These are phyloP conservation scores for Brachypteracias leptosomus DNA, from an alignment of 2,113 vertebrate genomes.

Conservation along the genomic window DNA sequence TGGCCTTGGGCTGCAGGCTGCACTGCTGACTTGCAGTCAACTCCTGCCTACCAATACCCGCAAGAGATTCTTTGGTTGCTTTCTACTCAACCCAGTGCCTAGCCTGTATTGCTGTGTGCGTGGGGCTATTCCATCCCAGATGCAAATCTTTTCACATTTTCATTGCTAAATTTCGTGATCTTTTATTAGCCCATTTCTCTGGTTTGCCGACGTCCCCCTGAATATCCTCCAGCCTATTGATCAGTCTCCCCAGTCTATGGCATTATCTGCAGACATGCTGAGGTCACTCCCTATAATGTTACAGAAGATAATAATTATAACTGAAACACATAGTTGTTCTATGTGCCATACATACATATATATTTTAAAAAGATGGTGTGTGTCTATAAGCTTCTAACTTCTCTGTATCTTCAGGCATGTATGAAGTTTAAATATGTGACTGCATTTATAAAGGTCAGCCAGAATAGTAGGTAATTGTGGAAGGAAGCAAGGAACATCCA, in stretches of 20 bases:
- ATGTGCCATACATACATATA: not conserved
- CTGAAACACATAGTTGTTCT: not conserved
- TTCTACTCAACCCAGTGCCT: not conserved
- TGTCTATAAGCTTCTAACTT: not conserved
- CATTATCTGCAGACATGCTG: not conserved
- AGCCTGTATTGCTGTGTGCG: not conserved
- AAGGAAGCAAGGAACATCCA: not conserved
- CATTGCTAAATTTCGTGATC: not conserved
- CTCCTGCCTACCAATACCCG: not conserved
- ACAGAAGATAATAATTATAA: not conserved
- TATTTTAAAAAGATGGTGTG: not conserved
- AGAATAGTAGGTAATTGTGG: not conserved
- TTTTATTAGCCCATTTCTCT: not conserved
- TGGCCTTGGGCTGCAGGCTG: not conserved
- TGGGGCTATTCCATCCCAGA: not conserved
- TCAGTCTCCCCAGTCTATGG: not conserved
- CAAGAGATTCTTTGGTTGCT: not conserved
- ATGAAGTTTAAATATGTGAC: not conserved
- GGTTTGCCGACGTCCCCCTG: not conserved
- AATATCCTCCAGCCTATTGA: not conserved
- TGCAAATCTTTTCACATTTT: not conserved
- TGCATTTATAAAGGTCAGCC: not conserved
- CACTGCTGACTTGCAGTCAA: not conserved
- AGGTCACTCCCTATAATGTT: not conserved
- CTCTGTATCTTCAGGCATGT: not conserved